These are phyloP conservation scores for Serinus canaria DNA, from an alignment of 2,113 vertebrate species.

Conservation along the genomic window DNA sequence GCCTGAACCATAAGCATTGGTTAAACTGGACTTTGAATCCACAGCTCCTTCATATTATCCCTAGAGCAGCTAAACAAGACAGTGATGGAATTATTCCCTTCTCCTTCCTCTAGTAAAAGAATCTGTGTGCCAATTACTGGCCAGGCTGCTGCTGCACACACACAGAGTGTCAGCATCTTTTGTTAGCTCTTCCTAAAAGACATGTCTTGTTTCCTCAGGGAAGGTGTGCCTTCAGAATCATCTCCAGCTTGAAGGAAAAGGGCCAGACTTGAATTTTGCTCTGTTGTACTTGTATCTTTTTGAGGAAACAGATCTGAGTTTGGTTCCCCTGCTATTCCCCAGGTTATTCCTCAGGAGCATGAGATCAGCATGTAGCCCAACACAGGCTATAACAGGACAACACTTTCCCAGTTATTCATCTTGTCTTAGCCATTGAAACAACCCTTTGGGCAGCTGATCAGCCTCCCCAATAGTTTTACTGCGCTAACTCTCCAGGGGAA, in stretches of 20 bases:
- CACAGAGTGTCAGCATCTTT: background rate
- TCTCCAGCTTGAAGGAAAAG: background rate
- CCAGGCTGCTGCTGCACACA: background rate
- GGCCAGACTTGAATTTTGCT: background rate
- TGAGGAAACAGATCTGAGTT: background rate
- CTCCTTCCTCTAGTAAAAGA: background rate
- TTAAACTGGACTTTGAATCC: background rate
- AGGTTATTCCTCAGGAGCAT: background rate
- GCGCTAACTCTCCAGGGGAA: background rate
- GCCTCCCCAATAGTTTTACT: background rate
- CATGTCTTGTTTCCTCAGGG: accelerated
- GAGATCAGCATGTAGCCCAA: background rate
- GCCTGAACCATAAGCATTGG: background rate
- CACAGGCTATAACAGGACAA: background rate
- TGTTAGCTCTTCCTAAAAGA: background rate
- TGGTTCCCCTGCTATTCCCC: background rate
- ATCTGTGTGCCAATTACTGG: accelerated
- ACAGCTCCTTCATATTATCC: background rate
- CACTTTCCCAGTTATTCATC: background rate
- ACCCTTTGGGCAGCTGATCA: background rate
- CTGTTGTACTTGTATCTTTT: background rate
- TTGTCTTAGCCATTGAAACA: background rate
- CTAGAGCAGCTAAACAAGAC: accelerated
- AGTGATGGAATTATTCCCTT: background rate
- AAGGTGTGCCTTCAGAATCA: background rate